Percentiles rank a stretch among this genome's conserved stretches.
Evolutionary conservation across 1,140 invertebrate genomes (phyloP).

Genomic region (Pachyrhynchus sulphureomaculatus): DNA sequence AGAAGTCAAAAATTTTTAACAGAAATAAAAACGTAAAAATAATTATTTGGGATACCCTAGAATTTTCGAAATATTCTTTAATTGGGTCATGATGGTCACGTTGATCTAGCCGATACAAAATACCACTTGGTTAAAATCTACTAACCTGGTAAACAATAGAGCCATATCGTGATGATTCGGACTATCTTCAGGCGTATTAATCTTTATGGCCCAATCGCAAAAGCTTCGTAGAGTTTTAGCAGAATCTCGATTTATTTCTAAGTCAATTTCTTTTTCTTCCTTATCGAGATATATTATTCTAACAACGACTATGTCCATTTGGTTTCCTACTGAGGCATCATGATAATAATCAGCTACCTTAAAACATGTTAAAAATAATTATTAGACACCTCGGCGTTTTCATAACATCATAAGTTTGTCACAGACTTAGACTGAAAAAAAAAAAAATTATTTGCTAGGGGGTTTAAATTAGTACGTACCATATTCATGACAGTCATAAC

Average conservation of each 20-base stretch:
- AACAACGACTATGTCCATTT: constrained; percentile 67
- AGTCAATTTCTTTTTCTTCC: constrained; percentile 57
- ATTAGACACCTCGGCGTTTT: too few species aligned
- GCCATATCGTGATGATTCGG: constrained; percentile 77
- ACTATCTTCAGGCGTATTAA: constrained; percentile 66
- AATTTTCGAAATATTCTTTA: too few species aligned
- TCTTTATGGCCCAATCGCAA: constrained; percentile 66
- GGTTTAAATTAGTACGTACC: constrained; percentile 48
- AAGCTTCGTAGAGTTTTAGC: constrained; percentile 66
- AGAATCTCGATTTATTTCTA: constrained; percentile 59
- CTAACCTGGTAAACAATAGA: constrained; percentile 69
- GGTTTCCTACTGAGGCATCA: constrained; percentile 65
- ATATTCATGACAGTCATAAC: constrained; percentile 74
- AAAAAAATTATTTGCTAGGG: neutral
- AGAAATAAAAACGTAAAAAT: too few species aligned
- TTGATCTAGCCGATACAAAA: too few species aligned
- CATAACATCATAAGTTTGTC: too few species aligned
- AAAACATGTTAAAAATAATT: constrained; percentile 20
- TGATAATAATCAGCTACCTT: constrained; percentile 66
- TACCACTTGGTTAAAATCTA: too few species aligned
- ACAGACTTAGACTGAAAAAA: too few species aligned
- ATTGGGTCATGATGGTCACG: too few species aligned
- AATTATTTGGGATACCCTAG: too few species aligned
- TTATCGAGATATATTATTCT: constrained; percentile 59
- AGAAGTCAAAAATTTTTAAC: too few species aligned